These are phyloP conservation scores for Amblyornis subalaris DNA, from an alignment of 2,113 vertebrate species.

Conservation along the genomic window DNA sequence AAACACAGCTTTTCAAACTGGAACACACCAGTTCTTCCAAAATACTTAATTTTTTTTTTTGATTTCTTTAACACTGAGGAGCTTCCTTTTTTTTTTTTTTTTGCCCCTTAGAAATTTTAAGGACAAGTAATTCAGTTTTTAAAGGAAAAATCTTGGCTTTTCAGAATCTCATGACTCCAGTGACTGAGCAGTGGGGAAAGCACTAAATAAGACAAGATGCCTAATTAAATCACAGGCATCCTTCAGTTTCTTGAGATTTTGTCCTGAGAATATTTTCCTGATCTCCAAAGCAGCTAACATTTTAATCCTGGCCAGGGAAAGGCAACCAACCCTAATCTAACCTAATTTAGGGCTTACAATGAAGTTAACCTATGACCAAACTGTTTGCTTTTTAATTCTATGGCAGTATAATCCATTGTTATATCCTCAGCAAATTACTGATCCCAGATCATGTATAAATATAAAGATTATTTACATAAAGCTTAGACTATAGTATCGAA, in stretches of 20 bases:
- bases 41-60: background rate
- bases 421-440: background rate
- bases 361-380: background rate
- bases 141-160: background rate
- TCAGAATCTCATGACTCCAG: background rate
- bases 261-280: background rate
- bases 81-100: background rate
- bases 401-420: background rate
- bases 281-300: background rate
- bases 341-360: background rate
- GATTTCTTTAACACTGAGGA: background rate
- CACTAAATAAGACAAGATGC: background rate
- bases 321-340: background rate
- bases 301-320: conserved; percentile 4
- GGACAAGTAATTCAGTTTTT: background rate
- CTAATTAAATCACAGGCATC: conserved; percentile 15
- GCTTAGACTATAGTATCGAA: background rate
- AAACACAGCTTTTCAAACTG: background rate
- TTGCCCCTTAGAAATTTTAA: background rate
- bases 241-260: background rate
- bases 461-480: background rate
- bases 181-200: background rate
- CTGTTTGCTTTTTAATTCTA: background rate
- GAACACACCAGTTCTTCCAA: background rate
- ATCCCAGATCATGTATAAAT: background rate